Conservation (phyloP, 2,113 vertebrate species). For the Channa maculata region DNA sequence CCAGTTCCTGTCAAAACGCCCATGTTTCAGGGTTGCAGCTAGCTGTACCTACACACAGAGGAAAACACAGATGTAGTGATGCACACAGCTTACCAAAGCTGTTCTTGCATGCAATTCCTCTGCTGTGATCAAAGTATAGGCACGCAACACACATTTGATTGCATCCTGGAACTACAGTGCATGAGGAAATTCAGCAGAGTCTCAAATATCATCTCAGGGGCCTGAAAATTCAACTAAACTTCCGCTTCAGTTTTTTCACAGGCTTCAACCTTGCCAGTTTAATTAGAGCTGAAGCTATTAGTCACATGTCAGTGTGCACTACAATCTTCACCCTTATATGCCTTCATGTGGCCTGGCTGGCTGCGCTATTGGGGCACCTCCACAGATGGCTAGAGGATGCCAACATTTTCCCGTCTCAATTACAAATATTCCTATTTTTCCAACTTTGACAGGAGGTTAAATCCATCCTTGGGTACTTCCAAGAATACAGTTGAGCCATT, state of each 20-base stretch:
- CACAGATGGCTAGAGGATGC: not conserved
- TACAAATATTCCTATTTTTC: slow-evolving; percentile 20
- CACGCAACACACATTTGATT: not conserved
- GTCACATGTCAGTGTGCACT: not conserved
- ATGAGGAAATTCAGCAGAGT: not conserved
- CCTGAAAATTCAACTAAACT: not conserved
- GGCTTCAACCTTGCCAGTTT: not conserved
- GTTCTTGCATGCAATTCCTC: not conserved
- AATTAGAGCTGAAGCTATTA: not conserved
- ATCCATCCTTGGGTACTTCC: slow-evolving; percentile 13
- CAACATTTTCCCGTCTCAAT: slow-evolving; percentile 5
- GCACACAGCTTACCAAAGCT: slow-evolving; percentile 9
- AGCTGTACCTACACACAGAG: not conserved
- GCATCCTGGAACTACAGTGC: not conserved
- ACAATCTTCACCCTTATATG: not conserved
- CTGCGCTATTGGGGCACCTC: not conserved
- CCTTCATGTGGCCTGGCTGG: not conserved
- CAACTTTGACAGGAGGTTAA: slow-evolving; percentile 15
- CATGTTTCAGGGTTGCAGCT: slow-evolving; percentile 16
- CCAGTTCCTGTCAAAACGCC: slow-evolving; percentile 29
- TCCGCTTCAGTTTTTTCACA: not conserved
- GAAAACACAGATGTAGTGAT: not conserved
- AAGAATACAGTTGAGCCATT: slow-evolving; percentile 24
- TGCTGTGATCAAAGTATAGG: not conserved
- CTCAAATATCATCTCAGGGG: not conserved